Evolutionary conservation across 2,113 vertebrate genomes (phyloP).

Genomic region (Seriola rivoliana): DNA sequence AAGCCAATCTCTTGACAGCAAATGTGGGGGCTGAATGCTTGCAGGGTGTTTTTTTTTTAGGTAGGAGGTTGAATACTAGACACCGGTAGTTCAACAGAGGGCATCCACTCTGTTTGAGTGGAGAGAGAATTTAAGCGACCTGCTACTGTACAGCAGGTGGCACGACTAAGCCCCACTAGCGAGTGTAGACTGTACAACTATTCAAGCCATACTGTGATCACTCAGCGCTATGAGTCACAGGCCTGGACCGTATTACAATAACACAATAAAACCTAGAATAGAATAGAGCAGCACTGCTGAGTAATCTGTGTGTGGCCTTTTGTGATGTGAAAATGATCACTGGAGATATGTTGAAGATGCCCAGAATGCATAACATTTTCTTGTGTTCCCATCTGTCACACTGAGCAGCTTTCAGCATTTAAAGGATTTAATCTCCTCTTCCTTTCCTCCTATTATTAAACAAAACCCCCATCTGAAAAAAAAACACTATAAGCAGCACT

Average conservation of each 20-base stretch:
- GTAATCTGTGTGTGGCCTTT: conserved; percentile 47
- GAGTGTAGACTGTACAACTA: conserved; percentile 29
- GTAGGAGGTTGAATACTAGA: conserved; percentile 6
- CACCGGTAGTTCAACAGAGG: conserved; percentile 22
- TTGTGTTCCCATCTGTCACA: not conserved
- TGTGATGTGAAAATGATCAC: conserved; percentile 32
- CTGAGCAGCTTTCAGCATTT: not conserved
- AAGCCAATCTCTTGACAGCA: conserved; percentile 18
- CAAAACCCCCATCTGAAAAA: not conserved
- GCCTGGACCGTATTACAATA: conserved; percentile 26
- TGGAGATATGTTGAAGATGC: conserved; percentile 10
- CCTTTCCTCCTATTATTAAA: conserved; percentile 12
- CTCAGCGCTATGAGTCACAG: conserved; percentile 45
- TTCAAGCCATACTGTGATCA: conserved; percentile 8
- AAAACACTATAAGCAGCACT: not conserved
- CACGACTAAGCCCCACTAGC: not conserved
- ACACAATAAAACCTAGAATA: conserved; percentile 47
- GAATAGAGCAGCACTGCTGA: conserved; percentile 31
- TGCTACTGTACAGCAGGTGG: conserved; percentile 23
- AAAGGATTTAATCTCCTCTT: conserved; percentile 12
- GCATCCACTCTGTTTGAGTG: conserved; percentile 28
- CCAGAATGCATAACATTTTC: not conserved
- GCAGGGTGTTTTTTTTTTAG: conserved; percentile 7
- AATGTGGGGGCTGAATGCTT: conserved; percentile 32
- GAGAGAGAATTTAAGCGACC: conserved; percentile 7